Conservation (phyloP, 2,797 vertebrate genomes). For the Lerista edwardsae region DNA sequence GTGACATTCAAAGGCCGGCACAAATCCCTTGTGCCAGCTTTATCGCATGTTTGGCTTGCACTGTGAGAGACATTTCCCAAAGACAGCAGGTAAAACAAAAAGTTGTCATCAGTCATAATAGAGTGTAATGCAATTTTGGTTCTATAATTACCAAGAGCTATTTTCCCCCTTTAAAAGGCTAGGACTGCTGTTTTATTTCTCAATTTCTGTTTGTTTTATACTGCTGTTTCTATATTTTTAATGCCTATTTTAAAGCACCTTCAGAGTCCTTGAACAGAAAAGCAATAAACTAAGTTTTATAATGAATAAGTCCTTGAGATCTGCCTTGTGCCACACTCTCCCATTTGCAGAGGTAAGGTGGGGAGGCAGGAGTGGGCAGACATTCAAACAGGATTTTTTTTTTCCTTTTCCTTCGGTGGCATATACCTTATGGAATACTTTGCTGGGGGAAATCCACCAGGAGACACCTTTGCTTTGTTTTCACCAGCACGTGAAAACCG, state of each 20-base stretch:
- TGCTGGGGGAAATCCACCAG: neutral
- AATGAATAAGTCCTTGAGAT: neutral
- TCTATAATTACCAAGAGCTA: neutral
- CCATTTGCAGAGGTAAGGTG: neutral
- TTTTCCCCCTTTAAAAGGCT: neutral
- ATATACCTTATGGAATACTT: neutral
- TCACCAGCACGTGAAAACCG: neutral
- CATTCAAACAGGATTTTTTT: neutral
- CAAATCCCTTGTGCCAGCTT: no score
- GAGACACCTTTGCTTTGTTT: neutral
- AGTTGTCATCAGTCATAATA: constrained; percentile 14
- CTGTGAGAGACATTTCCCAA: constrained; percentile 21
- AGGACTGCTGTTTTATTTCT: neutral
- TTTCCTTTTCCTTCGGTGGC: neutral
- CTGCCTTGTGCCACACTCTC: neutral
- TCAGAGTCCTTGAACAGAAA: neutral
- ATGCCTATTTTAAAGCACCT: neutral
- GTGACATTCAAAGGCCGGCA: no score
- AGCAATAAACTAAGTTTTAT: neutral
- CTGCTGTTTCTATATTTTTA: neutral
- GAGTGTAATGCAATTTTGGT: neutral
- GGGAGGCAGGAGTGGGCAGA: neutral
- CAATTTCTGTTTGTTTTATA: neutral
- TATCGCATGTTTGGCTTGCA: no score
- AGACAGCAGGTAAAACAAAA: constrained; percentile 15